Evolutionary conservation across 1,140 invertebrate genomes (phyloP).

Genomic region (Orchesella cincta): DNA sequence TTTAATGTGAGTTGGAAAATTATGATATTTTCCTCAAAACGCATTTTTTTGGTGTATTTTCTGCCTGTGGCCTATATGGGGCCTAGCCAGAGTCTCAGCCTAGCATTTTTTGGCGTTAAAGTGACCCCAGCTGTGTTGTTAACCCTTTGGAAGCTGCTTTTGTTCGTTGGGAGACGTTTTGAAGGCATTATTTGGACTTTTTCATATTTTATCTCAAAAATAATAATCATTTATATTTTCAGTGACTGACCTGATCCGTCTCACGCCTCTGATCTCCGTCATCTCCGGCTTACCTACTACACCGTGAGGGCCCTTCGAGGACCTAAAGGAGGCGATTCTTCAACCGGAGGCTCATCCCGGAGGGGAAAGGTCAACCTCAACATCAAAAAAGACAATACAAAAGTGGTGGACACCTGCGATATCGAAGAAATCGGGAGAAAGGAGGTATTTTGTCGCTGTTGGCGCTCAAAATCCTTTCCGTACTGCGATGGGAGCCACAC

Average conservation of each 20-base stretch:
- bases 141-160: no score
- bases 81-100: no score
- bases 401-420: conserved; percentile 88
- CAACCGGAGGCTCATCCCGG: conserved; percentile 41
- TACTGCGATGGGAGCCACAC: conserved; percentile 93
- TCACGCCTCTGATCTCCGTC: conserved; percentile 31
- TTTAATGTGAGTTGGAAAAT: no score
- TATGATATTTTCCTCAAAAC: no score
- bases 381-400: conserved; percentile 63
- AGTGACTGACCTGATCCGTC: conserved; percentile 24
- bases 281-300: conserved; percentile 13
- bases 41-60: no score
- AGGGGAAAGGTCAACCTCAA: conserved; percentile 53
- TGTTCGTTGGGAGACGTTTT: no score
- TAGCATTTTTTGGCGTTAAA: no score
- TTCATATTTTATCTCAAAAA: no score
- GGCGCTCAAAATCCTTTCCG: conserved; percentile 94
- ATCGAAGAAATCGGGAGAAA: conserved; percentile 81
- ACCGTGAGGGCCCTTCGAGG: conserved; percentile 52
- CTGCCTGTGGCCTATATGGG: no score
- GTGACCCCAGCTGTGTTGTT: no score
- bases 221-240: no score
- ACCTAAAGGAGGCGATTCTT: not conserved
- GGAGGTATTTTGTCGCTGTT: conserved; percentile 68
- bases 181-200: no score